These are phyloP conservation scores for Lepidostoma basale DNA, from an alignment of 1,140 invertebrate genomes.

Conservation along the genomic window DNA sequence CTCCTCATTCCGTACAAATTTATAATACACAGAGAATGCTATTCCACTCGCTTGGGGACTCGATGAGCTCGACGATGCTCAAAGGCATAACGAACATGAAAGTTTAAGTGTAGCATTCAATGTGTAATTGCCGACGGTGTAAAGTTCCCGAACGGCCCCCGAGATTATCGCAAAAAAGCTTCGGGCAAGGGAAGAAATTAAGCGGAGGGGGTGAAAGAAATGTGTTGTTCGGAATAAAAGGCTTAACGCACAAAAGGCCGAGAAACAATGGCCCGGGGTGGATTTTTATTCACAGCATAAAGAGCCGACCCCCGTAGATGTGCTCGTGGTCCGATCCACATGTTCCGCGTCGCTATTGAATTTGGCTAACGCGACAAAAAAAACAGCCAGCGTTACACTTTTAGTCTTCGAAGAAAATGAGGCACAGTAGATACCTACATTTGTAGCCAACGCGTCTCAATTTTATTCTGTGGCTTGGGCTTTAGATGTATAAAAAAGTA, in stretches of 20 bases:
- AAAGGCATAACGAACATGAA: slow-evolving; percentile 8
- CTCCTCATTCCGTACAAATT: no score
- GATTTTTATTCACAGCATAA: slow-evolving; percentile 14
- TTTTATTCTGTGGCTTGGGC: no score
- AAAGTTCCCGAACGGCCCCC: slow-evolving; percentile 2
- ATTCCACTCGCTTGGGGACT: not conserved
- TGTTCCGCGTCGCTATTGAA: slow-evolving; percentile 13
- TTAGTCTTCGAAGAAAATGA: no score
- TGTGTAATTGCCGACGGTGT: slow-evolving; percentile 12
- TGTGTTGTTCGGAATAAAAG: slow-evolving; percentile 11
- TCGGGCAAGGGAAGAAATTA: slow-evolving; percentile 3
- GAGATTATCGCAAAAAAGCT: slow-evolving; percentile 17
- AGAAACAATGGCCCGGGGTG: slow-evolving; percentile 11
- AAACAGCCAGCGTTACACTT: not conserved
- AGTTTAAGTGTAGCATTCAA: slow-evolving; percentile 8
- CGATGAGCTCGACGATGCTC: not conserved
- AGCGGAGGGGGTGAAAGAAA: not conserved
- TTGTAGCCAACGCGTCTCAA: no score
- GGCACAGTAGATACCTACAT: no score
- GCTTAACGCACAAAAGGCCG: slow-evolving; percentile 13
- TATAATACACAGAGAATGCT: no score
- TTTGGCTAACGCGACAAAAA: slow-evolving; percentile 12
- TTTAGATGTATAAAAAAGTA: no score
- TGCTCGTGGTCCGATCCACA: slow-evolving; percentile 7
- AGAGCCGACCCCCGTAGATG: not conserved